Base-by-base conservation (phyloP, 2,888 invertebrate species). In the Stenolophus ochropezus region DNA sequence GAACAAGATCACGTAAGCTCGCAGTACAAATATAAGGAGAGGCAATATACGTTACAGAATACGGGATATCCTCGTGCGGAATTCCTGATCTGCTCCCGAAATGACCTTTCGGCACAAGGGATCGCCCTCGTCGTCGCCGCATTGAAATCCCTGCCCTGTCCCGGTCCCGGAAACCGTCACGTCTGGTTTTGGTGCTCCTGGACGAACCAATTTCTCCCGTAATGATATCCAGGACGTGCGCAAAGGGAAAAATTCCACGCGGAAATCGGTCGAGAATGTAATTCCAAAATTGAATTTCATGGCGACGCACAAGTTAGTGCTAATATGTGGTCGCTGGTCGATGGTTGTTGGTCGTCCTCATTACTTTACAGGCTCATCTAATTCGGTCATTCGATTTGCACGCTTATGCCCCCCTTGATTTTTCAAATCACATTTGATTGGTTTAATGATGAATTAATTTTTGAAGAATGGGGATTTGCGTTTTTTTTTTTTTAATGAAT, bases 271-370 rank as follows among this genome's bases (percentile, higher is more conserved):
- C 61, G 61, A 25, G 61, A 61, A 61, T 61, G 61, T 61, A 61
- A 61, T 61, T 61, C 61, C 14, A 61, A 61, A 61, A 61, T 61
- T 61, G 61, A 61, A 61, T 61, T 61, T 61, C 25, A 61, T 61
- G 23, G 61, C 61, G 25, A 61, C 25, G 61, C 61, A 25, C 61
- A 2, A 61, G n/a, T 21, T 8, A 14, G n/a, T 61, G 61, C 25
- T 61, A 61, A 61, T 61, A 25, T 61, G 61, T 25, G 25, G 61
- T 23, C 25, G 23, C n/a, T n/a, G n/a, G n/a, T n/a, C n/a, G n/a
- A n/a, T n/a, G n/a, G n/a, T n/a, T n/a, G n/a, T n/a, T n/a, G n/a
- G n/a, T n/a, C n/a, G n/a, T n/a, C n/a, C n/a, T n/a, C n/a, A n/a
- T n/a, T n/a, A n/a, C n/a, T n/a, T n/a, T n/a, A n/a, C n/a, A n/a